These are phyloP conservation scores for Melanocharis versteri DNA, from an alignment of 2,113 vertebrate species.

Conservation along the genomic window DNA sequence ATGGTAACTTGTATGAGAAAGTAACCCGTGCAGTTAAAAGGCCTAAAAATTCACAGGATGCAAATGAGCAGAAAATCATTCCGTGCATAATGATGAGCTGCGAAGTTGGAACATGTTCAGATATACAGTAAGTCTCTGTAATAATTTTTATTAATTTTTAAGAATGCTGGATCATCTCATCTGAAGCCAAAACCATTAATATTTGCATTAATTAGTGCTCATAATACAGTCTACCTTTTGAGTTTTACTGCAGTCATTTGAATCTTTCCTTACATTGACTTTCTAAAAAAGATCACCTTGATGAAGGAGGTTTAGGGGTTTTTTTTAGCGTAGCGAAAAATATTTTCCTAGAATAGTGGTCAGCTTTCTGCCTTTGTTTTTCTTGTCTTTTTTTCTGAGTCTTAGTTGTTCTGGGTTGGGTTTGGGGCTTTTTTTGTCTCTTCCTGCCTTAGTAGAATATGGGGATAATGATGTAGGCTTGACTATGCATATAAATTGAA, in stretches of 20 bases:
- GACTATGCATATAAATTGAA: constrained; percentile 68
- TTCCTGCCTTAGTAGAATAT: background rate
- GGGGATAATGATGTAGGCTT: constrained; percentile 37
- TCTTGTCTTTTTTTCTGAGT: background rate
- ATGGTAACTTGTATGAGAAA: background rate
- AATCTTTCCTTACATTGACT: background rate
- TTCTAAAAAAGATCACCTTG: constrained; percentile 15
- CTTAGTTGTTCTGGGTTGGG: background rate
- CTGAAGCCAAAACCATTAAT: constrained; percentile 43
- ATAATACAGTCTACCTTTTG: constrained; percentile 8
- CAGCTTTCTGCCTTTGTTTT: background rate
- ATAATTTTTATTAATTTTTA: constrained; percentile 51
- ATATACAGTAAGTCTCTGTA: background rate
- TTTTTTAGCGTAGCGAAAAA: background rate
- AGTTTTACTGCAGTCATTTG: constrained; percentile 13
- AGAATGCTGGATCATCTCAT: constrained; percentile 43
- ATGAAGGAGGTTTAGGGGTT: background rate
- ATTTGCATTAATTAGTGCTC: constrained; percentile 41
- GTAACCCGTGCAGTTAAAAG: background rate
- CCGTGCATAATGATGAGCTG: constrained; percentile 33
- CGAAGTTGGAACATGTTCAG: constrained; percentile 39
- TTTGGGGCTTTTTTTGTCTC: background rate
- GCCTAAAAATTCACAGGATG: constrained; percentile 12
- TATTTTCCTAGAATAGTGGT: background rate
- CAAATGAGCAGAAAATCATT: constrained; percentile 39